These are phyloP conservation scores for Jordanella pulchra DNA, from an alignment of 2,797 vertebrate species.

Conservation along the genomic window DNA sequence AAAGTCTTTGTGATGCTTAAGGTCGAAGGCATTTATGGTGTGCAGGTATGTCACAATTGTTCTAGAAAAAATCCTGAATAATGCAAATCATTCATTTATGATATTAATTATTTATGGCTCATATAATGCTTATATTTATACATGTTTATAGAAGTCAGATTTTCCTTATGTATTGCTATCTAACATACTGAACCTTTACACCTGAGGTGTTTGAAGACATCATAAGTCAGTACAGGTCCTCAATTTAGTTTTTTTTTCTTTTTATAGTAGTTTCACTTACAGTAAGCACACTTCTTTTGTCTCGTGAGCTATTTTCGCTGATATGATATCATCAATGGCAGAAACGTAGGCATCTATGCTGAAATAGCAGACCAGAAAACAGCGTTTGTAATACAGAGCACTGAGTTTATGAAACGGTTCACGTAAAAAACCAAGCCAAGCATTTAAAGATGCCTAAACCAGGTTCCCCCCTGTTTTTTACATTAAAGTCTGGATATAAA, in stretches of 20 bases:
- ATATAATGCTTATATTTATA: too few relatives aligned
- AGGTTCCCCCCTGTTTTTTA: neutral
- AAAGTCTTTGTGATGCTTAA: neutral
- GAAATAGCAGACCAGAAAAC: constrained; percentile 25
- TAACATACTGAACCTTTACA: too few relatives aligned
- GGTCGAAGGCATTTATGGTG: too few relatives aligned
- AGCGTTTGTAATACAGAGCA: constrained; percentile 9
- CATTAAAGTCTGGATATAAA: neutral
- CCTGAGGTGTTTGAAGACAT: neutral
- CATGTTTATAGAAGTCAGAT: neutral
- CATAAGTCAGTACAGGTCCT: neutral
- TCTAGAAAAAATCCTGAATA: neutral
- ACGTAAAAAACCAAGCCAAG: constrained; percentile 16
- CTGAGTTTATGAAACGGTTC: constrained; percentile 4
- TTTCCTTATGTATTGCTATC: neutral
- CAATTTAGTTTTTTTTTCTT: neutral
- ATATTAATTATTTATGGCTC: too few relatives aligned
- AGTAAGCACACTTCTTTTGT: constrained; percentile 14
- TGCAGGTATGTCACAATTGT: neutral
- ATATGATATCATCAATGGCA: neutral
- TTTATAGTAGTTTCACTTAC: neutral
- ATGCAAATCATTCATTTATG: too few relatives aligned
- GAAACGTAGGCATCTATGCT: constrained; percentile 20
- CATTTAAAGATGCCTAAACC: neutral
- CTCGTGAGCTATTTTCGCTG: constrained; percentile 12